Conservation (phyloP, 2,797 vertebrate genomes). For the Hafferia zeledoni region DNA sequence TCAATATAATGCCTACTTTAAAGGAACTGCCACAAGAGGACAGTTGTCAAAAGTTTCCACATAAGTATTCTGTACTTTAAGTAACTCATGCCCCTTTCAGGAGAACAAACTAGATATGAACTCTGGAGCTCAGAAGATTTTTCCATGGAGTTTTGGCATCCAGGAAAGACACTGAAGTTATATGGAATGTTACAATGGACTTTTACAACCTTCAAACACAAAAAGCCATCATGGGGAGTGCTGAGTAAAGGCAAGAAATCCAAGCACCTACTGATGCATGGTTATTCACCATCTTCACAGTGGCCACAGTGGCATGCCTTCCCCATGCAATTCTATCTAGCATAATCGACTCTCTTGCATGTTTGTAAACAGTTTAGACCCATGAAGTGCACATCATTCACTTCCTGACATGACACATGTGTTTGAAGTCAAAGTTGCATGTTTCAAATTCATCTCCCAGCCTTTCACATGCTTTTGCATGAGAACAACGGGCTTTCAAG, state of each 20-base stretch:
- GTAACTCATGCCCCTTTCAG: background rate
- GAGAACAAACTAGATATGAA: background rate
- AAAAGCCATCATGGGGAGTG: rapidly evolving
- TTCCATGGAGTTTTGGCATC: background rate
- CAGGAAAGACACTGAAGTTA: background rate
- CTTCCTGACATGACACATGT: background rate
- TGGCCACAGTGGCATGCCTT: rapidly evolving
- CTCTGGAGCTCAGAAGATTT: background rate
- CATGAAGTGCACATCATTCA: background rate
- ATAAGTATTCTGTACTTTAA: background rate
- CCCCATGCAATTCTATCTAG: background rate
- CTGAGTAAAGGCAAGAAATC: background rate
- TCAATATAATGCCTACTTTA: background rate
- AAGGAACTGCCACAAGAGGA: background rate
- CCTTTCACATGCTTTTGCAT: background rate
- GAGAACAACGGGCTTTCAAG: background rate
- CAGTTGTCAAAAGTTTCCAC: background rate
- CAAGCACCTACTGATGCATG: rapidly evolving
- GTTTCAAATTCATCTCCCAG: background rate
- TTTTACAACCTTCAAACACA: background rate
- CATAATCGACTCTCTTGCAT: background rate
- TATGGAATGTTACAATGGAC: background rate
- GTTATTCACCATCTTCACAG: background rate
- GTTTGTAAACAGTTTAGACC: background rate
- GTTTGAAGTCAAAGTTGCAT: background rate